Percentiles rank a stretch among this genome's conserved stretches.
Conservation (phyloP, 2,888 invertebrate species). For the Hypercompe scribonia region DNA sequence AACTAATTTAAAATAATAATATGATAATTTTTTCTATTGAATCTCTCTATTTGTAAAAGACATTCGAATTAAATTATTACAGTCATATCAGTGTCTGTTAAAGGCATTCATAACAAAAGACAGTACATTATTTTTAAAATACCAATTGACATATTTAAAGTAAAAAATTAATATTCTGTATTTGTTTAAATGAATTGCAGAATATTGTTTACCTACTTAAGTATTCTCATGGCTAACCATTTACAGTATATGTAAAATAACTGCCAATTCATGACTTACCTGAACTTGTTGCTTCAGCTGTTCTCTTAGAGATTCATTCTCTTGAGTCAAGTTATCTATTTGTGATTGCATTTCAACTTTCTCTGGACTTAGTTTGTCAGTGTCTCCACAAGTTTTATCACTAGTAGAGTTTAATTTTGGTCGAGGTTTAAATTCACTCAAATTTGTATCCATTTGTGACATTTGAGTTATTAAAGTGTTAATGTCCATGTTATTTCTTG, state of each 20-base stretch:
- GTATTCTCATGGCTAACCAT: background rate
- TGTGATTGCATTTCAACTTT: conserved; percentile 86
- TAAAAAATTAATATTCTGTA: background rate
- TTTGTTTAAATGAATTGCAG: conserved; percentile 1
- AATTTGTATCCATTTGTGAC: conserved; percentile 89
- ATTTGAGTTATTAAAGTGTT: conserved; percentile 90
- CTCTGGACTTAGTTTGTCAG: conserved; percentile 68
- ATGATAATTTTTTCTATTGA: background rate
- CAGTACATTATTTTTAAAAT: background rate
- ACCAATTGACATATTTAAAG: background rate
- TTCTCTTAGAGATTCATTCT: conserved; percentile 91
- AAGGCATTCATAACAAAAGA: background rate
- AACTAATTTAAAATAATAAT: background rate
- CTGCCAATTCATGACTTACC: conserved; percentile 67
- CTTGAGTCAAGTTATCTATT: conserved; percentile 88
- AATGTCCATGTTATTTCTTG: conserved; percentile 88
- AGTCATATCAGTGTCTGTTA: background rate
- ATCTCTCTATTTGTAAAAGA: background rate
- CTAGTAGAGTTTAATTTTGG: conserved; percentile 71
- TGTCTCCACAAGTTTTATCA: conserved; percentile 64
- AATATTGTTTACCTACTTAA: background rate
- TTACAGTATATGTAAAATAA: conserved; percentile 2
- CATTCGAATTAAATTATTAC: background rate
- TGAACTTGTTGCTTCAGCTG: conserved; percentile 95
- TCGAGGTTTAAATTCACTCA: conserved; percentile 86